Conservation (phyloP, 2,888 invertebrate species). For the Phengaris arion region DNA sequence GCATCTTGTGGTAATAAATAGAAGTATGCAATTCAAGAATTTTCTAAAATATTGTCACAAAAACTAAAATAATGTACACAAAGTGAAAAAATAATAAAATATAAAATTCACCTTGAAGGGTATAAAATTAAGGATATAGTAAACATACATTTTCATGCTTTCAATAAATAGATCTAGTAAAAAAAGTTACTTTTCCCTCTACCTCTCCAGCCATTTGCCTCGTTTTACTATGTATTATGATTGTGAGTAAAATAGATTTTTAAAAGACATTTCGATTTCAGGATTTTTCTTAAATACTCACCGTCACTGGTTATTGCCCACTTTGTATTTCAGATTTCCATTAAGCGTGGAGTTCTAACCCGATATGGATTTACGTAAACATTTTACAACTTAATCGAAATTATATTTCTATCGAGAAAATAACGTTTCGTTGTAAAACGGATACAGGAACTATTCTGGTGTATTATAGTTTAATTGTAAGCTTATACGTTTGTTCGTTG, state of each 20-base stretch:
- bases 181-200: neutral
- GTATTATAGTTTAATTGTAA: constrained; percentile 65
- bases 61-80: neutral
- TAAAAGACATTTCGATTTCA: constrained; percentile 11
- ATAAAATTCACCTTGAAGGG: neutral
- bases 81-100: neutral
- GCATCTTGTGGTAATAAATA: neutral
- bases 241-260: neutral
- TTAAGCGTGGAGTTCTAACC: neutral
- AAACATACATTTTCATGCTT: neutral
- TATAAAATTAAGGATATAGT: neutral
- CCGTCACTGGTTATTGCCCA: constrained; percentile 21
- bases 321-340: constrained; percentile 5
- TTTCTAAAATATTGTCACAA: neutral
- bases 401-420: constrained; percentile 9
- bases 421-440: constrained; percentile 15
- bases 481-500: constrained; percentile 60
- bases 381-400: constrained; percentile 15
- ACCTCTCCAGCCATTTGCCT: neutral
- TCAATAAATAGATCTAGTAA: neutral
- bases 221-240: neutral
- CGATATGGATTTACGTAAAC: constrained; percentile 8
- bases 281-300: too few relatives aligned
- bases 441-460: constrained; percentile 39
- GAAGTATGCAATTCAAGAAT: neutral